phyloP scores from a whole-genome alignment of 2,797 vertebrate genomes.

The Pagetopsis macropterus region DNA sequence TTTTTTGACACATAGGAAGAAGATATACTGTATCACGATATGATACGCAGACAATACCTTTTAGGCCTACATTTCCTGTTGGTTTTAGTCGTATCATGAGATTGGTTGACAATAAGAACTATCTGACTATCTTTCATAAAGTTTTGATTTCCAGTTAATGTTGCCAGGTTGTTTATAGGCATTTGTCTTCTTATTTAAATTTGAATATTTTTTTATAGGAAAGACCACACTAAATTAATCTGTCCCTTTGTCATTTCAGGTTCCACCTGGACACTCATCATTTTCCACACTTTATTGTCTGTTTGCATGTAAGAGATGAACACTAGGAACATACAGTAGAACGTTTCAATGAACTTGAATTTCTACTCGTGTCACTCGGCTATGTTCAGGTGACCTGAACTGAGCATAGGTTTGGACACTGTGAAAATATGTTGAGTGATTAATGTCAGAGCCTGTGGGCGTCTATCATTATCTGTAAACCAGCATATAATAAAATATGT shows the following conservation, averaged over 20 bases:
- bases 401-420: neutral
- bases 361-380: too few species aligned
- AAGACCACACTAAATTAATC: neutral
- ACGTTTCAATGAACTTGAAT: too few species aligned
- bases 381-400: too few species aligned
- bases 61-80: neutral
- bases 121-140: neutral
- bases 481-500: neutral
- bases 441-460: neutral
- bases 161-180: too few species aligned
- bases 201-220: neutral
- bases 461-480: neutral
- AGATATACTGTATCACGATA: neutral
- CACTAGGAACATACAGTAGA: neutral
- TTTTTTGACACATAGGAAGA: neutral
- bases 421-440: neutral
- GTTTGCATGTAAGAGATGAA: conserved; percentile 27
- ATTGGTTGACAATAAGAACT: neutral
- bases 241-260: conserved; percentile 36
- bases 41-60: neutral
- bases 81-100: neutral
- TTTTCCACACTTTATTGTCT: conserved; percentile 25
- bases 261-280: conserved; percentile 18
- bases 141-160: neutral
- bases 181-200: neutral